Percentiles rank a stretch among this genome's conserved stretches.
Evolutionary conservation across 2,113 vertebrate genomes (phyloP).

Genomic region (Casuarius casuarius): DNA sequence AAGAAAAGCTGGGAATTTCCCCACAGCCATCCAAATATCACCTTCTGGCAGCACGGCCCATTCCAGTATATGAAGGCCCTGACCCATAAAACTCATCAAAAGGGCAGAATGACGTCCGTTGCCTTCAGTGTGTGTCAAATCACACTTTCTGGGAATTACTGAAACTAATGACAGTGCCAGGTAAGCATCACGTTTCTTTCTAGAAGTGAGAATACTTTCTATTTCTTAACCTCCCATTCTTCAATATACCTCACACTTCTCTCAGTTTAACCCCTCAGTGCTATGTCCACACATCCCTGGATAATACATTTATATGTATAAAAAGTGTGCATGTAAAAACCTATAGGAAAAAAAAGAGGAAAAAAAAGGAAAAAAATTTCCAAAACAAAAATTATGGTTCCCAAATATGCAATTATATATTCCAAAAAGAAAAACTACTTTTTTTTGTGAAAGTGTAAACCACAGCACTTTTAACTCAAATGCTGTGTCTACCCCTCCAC

Average conservation of each 20-base stretch:
- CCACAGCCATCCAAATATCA: not conserved
- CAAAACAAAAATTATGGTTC: not conserved
- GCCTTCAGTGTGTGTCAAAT: not conserved
- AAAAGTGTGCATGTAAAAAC: fast-evolving
- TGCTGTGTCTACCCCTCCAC: not conserved
- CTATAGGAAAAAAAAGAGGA: too few relatives aligned
- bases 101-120: not conserved
- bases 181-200: not conserved
- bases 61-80: not conserved
- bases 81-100: not conserved
- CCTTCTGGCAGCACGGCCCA: not conserved
- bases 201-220: not conserved
- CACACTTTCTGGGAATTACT: not conserved
- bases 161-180: too few relatives aligned
- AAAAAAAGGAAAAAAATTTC: not conserved
- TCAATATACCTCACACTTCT: too few relatives aligned
- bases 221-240: not conserved
- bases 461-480: not conserved
- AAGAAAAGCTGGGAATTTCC: not conserved
- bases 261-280: not conserved
- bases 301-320: not conserved
- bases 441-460: not conserved
- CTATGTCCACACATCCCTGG: not conserved
- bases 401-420: not conserved
- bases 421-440: not conserved